Evolutionary conservation across 2,797 vertebrate species (phyloP).

Genomic region (Sebastes oblongus): DNA sequence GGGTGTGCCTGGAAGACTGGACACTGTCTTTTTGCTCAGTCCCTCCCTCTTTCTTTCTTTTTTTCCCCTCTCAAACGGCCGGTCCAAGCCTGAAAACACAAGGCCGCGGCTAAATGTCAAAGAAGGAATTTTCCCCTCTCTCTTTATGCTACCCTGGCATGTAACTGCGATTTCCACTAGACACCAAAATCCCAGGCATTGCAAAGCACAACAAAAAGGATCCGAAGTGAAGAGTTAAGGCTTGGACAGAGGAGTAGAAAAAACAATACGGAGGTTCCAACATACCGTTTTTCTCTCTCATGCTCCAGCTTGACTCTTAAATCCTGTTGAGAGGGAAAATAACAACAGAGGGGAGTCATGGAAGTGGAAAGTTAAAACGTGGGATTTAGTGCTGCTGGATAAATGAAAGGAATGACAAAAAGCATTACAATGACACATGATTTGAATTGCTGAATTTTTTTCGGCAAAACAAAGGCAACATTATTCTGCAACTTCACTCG

Average conservation of each 20-base stretch:
- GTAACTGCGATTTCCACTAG: conserved; percentile 63
- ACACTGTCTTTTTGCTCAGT: conserved; percentile 35
- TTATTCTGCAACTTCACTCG: background rate
- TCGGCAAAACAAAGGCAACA: conserved; percentile 11
- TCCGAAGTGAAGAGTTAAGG: conserved; percentile 45
- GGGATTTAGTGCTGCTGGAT: conserved; percentile 32
- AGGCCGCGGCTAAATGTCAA: conserved; percentile 71
- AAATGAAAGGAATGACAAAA: conserved; percentile 37
- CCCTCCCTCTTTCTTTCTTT: conserved; percentile 6
- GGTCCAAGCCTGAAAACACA: conserved; percentile 42
- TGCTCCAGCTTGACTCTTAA: conserved; percentile 95
- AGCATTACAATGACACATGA: background rate
- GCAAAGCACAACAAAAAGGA: conserved; percentile 70
- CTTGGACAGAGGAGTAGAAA: conserved; percentile 61
- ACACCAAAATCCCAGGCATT: conserved; percentile 64
- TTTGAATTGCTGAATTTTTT: background rate
- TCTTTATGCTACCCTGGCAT: conserved; percentile 67
- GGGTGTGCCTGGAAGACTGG: conserved; percentile 63
- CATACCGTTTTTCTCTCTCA: conserved; percentile 94
- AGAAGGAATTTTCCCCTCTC: conserved; percentile 55
- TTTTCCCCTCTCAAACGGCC: conserved; percentile 19
- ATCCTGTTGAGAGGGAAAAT: conserved; percentile 84
- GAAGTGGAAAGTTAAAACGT: conserved; percentile 70
- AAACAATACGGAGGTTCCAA: conserved; percentile 73
- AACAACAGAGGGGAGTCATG: conserved; percentile 72